Base-by-base conservation (phyloP, 2,113 vertebrate species). In the Ophiodon elongatus region DNA sequence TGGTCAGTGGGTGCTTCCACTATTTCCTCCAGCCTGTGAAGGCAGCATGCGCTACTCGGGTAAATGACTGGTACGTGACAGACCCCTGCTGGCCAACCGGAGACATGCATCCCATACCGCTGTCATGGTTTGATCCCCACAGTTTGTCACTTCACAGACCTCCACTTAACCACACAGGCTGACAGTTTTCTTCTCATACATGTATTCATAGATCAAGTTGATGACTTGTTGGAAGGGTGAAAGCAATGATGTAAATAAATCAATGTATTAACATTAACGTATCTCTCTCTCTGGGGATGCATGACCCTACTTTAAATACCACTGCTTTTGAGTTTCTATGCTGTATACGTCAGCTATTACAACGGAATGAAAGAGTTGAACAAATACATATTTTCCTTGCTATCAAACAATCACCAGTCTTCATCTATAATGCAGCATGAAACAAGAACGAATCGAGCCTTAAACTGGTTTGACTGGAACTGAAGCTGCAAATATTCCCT, bases 61-160 rank as follows among this genome's bases (percentile, higher is more conserved):
- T 57, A 45, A 67, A 66, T 64, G 27, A 4, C 67, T 76, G 65
- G 68, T 73, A 59, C 68, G 41, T 69, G 69, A 39, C 57, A 47
- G 86, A 79, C 86, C 88, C 60, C 92, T 89, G 45, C 65, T 89
- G 88, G 89, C 10, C 82, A 83, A 54, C 21, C n/a, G 62, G n/a
- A 64, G 43, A 81, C 31, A 2, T 50, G 62, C 73, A 54, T 17
- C n/a, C 0, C 6, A 1, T 8, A 11, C 39, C 62, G 10, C 27
- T 62, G 37, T 14, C 25, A 41, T 35, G 13, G 45, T 4, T 47
- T 21, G 57, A 64, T 43, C 6, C 27, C 29, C 6, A n/a, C 4
- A 68, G 5, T 14, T 39, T 27, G 19, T 52, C 13, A 23, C 37
- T n/a, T 71, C 27, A 60, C 33, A 54, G 5, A 37, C 13, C 27